phyloP scores from a whole-genome alignment of 2,797 vertebrate genomes.

The Cossypha caffra region DNA sequence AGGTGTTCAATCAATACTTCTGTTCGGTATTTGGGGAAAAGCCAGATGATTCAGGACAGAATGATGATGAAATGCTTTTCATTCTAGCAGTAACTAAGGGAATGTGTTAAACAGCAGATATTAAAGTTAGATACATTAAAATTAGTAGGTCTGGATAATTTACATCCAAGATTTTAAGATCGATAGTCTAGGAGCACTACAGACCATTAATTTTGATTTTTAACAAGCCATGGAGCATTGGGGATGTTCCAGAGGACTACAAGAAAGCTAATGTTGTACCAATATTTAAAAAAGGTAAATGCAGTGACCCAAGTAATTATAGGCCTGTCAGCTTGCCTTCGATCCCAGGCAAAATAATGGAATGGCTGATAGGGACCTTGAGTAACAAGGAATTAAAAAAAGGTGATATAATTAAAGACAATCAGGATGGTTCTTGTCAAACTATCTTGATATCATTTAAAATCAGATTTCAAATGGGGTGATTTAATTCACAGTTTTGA shows the following conservation, averaged over 20 bases:
- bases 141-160: slow-evolving; percentile 43
- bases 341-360: slow-evolving; percentile 62
- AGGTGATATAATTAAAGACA: slow-evolving; percentile 13
- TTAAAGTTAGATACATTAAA: slow-evolving; percentile 59
- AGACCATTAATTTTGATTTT: slow-evolving; percentile 69
- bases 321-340: slow-evolving; percentile 56
- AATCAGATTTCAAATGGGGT: not conserved
- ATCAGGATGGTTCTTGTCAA: slow-evolving; percentile 3
- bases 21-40: slow-evolving; percentile 10
- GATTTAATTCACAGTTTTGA: not conserved
- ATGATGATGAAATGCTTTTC: slow-evolving; percentile 58
- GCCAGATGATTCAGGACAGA: slow-evolving; percentile 48
- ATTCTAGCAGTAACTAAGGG: slow-evolving; percentile 39
- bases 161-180: slow-evolving; percentile 63
- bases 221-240: slow-evolving; percentile 46
- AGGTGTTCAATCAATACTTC: slow-evolving; percentile 46
- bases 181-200: slow-evolving; percentile 19
- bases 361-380: slow-evolving; percentile 34
- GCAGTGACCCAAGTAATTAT: slow-evolving; percentile 60
- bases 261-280: slow-evolving; percentile 57
- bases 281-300: slow-evolving; percentile 68
- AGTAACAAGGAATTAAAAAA: slow-evolving; percentile 49
- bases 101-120: slow-evolving; percentile 47
- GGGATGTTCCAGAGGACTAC: slow-evolving; percentile 51
- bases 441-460: slow-evolving; percentile 3